Base-by-base conservation (phyloP, 2,888 invertebrate species). In the Acanthosepion pharaonis region DNA sequence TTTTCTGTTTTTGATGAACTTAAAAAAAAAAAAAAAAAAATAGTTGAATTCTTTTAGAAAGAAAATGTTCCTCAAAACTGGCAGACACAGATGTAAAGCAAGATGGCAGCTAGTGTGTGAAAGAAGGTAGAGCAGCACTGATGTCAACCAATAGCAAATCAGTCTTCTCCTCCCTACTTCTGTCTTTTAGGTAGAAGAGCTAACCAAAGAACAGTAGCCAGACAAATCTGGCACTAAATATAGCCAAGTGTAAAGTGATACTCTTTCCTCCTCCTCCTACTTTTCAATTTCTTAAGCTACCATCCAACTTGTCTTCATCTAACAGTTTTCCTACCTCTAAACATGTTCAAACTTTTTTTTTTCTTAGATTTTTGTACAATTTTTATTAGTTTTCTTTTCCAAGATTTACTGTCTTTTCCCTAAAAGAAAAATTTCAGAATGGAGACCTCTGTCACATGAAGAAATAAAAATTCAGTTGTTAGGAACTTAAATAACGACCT, bases 181-280 rank as follows among this genome's bases (percentile, higher is more conserved):
- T n/a, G 15, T 23, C n/a, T 15, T 5, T 4, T 23, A 78, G n/a
- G n/a, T 78, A 18, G 78, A 78, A 78, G 78, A 78, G n/a, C 78
- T 78, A 33, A 78, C 11, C 78, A 78, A 78, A 93, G 49, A 93
- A 93, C 93, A 93, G 93, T 93, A 93, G 93, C 93, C 93, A 93
- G 93, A 93, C 93, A 93, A 78, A 93, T 93, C n/a, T 51, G 18
- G n/a, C n/a, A n/a, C 93, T 93, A 93, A 93, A 93, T 93, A 53
- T 93, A 93, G 93, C 49, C n/a, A 53, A 53, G 33, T 93, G 93
- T 49, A 93, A 93, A 49, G n/a, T 93, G 93, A 93, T 49, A n/a
- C 28, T 2, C 49, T 48, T 48, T 25, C 93, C 51, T 49, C 49
- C 8, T 93, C 48, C 42, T 42, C 42, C 33, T 91, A 20, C 91